Base-by-base conservation (phyloP, 2,888 invertebrate species). In the Polyommatus icarus region DNA sequence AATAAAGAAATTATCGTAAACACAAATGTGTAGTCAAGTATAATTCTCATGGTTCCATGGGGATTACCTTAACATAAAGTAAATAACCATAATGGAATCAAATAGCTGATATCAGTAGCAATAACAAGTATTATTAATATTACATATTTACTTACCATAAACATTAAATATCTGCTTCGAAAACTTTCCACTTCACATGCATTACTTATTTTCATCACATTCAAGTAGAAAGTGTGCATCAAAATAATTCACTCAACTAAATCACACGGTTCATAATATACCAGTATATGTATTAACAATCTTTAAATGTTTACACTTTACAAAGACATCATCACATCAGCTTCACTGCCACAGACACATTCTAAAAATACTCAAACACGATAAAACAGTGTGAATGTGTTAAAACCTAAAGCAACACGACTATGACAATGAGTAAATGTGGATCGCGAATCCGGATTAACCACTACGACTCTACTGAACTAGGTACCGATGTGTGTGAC, bases 291-390 rank as follows among this genome's bases (percentile, higher is more conserved):
- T 83, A 84, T 84, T 84, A 82, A 84, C 83, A 84, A 83, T 84
- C 83, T 78, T 83, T 87, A 87, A 88, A 85, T 90, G 87, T 91
- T 90, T 89, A 89, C 88, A 89, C 87, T 91, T 90, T 89, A 89
- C 88, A 89, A 89, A 89, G 89, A 88, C 89, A 89, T 89, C 88
- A 88, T 87, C 88, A 88, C 89, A 89, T 89, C 88, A 88, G 88
- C 87, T 87, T 85, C 86, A 87, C 87, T 88, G 88, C 86, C 88
- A 87, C 87, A 88, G 87, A 87, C 87, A 84, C 86, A 86, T 90
- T 92, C 93, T 93, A 93, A 91, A 92, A 92, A 93, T 93, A 93
- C 89, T 88, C 87, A 87, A 87, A 88, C 88, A 88, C 89, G 92
- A 92, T 93, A 93, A 92, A 92, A 91, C 85, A 83, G 89, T 89